Evolutionary conservation across 2,888 invertebrate species (phyloP), one percentile per base, ranked within the genome.

Genomic region (Thecophora atra): DNA sequence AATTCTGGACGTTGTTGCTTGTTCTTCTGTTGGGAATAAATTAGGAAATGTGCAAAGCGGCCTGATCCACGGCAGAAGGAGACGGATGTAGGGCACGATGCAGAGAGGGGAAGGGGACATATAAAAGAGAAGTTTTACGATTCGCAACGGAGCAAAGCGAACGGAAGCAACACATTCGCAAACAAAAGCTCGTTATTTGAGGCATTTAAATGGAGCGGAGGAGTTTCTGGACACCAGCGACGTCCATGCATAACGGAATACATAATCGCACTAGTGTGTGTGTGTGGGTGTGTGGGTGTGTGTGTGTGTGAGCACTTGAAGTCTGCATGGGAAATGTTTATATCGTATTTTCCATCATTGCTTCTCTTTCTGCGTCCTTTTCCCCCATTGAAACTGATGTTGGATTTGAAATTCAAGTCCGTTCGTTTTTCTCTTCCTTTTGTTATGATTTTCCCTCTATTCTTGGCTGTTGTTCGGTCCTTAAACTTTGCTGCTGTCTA

Each of bases 311-410:
- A 21, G 44, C 68, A 68, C 68, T 58, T 68, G 42, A 58, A 26
- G n/a, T 42, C 68, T 68, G 68, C 56, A 68, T 68, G 58, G 58
- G 68, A 68, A 58, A 68, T 68, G 24, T 42, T 68, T 28, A 58
- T 68, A n/a, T n/a, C n/a, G n/a, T n/a, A 68, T 68, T 68, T 68
- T 58, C 56, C 58, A 44, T 24, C 56, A 37, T 21, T 56, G 26
- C n/a, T n/a, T n/a, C n/a, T n/a, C n/a, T 47, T 47, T 47, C 15
- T 11, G 15, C 47, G 17, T 47, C 47, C 47, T n/a, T 47, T 47
- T 47, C 17, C 17, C 47, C 84, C 83, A 84, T 84, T 83, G 81
- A 83, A 82, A 84, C 79, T 80, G 81, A 79, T 79, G 79, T 78
- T 58, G 19, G 44, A 58, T 56, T 58, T 68, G 68, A 56, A 68